A percentile compares a stretch with the other conserved stretches of the same genome.
phyloP scores from a whole-genome alignment of 2,113 vertebrate species.

The Agapornis roseicollis region DNA sequence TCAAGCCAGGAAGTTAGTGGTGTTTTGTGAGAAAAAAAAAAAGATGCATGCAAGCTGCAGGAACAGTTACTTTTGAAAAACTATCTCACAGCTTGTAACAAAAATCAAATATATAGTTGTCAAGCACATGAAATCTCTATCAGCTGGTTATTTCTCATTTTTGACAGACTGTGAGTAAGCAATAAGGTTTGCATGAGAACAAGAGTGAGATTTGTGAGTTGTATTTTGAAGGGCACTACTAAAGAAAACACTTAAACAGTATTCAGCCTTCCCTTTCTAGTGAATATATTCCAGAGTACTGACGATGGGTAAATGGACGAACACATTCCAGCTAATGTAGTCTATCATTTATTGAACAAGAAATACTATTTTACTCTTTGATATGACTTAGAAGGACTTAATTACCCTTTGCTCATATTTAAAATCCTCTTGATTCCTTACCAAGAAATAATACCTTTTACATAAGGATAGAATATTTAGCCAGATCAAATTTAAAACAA shows the following conservation, averaged over 20 bases:
- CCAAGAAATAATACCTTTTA: constrained; percentile 72
- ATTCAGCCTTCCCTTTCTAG: background rate
- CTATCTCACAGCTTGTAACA: background rate
- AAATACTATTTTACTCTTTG: constrained; percentile 62
- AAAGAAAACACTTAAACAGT: background rate
- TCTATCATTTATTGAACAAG: constrained; percentile 58
- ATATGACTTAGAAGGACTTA: constrained; percentile 66
- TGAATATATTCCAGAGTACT: background rate
- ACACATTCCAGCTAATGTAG: constrained; percentile 46
- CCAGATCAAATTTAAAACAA: constrained; percentile 71
- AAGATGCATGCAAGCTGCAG: background rate
- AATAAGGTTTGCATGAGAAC: background rate
- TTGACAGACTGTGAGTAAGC: background rate
- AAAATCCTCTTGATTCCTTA: constrained; percentile 71
- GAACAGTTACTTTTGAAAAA: background rate
- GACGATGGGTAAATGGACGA: constrained; percentile 26
- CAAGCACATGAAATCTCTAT: background rate
- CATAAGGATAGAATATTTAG: constrained; percentile 74
- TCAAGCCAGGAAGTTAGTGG: background rate
- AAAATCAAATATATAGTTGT: background rate
- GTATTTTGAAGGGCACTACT: background rate
- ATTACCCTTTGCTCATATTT: constrained; percentile 65
- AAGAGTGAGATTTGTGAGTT: background rate
- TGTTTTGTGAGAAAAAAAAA: background rate
- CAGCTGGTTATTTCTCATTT: background rate